These are phyloP conservation scores for Synchiropus splendidus DNA, from an alignment of 2,113 vertebrate species.

Conservation along the genomic window DNA sequence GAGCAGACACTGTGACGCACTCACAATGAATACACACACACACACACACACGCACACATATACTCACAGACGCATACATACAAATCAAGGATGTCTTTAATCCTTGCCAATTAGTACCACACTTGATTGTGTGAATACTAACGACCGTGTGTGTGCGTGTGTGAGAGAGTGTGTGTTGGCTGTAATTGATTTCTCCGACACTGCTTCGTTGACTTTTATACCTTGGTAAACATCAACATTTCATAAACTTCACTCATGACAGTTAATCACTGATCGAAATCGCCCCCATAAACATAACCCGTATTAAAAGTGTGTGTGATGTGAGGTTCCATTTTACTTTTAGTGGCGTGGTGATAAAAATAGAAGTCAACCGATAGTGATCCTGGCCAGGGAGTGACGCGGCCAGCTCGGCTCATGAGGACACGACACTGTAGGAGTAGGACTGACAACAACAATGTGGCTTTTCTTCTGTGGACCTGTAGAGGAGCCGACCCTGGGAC, in stretches of 20 bases:
- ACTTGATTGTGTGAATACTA: constrained; percentile 54
- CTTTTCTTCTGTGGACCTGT: constrained; percentile 31
- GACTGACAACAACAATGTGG: no score
- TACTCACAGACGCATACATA: constrained; percentile 13
- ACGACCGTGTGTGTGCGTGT: constrained; percentile 15
- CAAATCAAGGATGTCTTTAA: constrained; percentile 53
- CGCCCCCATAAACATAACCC: no score
- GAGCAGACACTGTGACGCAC: constrained; percentile 58
- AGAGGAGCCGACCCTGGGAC: constrained; percentile 69
- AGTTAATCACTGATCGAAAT: no score
- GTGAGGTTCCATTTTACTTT: no score
- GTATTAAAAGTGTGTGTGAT: no score
- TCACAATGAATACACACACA: constrained; percentile 29
- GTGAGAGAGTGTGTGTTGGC: constrained; percentile 19
- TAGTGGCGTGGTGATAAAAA: no score
- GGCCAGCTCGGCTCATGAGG: no score
- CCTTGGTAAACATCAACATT: constrained; percentile 40
- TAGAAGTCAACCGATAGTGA: no score
- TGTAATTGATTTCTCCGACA: constrained; percentile 50
- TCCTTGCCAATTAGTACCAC: constrained; percentile 56
- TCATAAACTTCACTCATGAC: constrained; percentile 24
- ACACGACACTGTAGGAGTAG: no score
- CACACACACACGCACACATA: constrained; percentile 11
- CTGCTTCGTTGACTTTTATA: constrained; percentile 38
- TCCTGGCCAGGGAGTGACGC: no score